Percentiles rank a stretch among this genome's conserved stretches.
Conservation (phyloP, 2,797 vertebrate genomes). For the Rhyacichthys aspro region DNA sequence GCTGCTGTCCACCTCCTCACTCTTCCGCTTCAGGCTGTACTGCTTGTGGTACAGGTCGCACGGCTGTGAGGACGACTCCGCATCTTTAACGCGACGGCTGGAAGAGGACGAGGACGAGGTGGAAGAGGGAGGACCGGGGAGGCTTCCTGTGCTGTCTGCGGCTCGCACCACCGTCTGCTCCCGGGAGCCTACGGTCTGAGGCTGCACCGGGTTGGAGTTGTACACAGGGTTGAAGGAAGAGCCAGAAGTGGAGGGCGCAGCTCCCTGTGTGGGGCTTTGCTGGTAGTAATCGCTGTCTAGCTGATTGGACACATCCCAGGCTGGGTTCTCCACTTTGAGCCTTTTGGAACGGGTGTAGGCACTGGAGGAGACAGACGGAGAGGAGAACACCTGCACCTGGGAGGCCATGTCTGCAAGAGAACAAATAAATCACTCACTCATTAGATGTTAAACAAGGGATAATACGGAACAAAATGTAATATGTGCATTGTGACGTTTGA, state of each 20-base stretch:
- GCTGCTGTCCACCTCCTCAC: conserved; percentile 97
- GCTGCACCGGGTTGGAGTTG: conserved; percentile 79
- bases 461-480: no score
- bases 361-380: conserved; percentile 96
- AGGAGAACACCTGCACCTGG: conserved; percentile 96
- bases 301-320: conserved; percentile 92
- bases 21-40: conserved; percentile 90
- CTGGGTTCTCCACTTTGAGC: conserved; percentile 94
- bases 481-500: no score
- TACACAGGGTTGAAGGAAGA: conserved; percentile 87
- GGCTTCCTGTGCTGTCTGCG: conserved; percentile 90
- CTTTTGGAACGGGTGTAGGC: conserved; percentile 96
- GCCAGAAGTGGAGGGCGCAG: conserved; percentile 86
- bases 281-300: conserved; percentile 88
- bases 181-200: conserved; percentile 77
- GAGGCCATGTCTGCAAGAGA: conserved; percentile 89
- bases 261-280: conserved; percentile 80
- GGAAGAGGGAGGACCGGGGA: conserved; percentile 82
- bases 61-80: conserved; percentile 77
- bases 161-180: conserved; percentile 88
- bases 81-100: conserved; percentile 86
- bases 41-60: conserved; percentile 92
- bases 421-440: background rate
- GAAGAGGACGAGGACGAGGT: conserved; percentile 76
- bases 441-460: no score